Conservation (phyloP, 2,797 vertebrate species). For the Poecilia gillii region DNA sequence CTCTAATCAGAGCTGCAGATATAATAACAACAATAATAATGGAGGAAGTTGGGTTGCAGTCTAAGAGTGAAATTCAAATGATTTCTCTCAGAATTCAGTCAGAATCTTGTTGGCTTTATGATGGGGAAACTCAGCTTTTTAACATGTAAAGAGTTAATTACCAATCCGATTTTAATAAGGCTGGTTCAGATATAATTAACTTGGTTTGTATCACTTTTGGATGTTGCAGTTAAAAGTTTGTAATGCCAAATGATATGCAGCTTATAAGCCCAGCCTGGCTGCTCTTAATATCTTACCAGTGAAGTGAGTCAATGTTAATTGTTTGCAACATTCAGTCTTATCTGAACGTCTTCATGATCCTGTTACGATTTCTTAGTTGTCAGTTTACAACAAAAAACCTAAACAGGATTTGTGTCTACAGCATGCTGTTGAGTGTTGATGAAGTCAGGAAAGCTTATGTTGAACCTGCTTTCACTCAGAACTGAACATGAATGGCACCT, state of each 20-base stretch:
- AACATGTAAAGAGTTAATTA: neutral
- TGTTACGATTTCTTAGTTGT: neutral
- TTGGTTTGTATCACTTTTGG: neutral
- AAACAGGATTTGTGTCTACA: neutral
- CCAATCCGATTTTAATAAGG: neutral
- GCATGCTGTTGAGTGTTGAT: neutral
- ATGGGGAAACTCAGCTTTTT: neutral
- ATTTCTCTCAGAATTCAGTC: neutral
- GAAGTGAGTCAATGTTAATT: neutral
- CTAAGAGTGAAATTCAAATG: too few relatives aligned
- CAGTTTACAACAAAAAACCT: neutral
- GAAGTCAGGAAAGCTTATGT: neutral
- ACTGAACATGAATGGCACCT: neutral
- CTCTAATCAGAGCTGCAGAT: too few relatives aligned
- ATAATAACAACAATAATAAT: too few relatives aligned
- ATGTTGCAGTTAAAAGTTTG: neutral
- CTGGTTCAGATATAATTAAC: neutral
- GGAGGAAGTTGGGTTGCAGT: too few relatives aligned
- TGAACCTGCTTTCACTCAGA: neutral
- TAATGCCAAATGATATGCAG: neutral
- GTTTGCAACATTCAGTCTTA: neutral
- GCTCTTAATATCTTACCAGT: neutral
- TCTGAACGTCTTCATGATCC: neutral
- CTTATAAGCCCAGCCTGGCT: neutral
- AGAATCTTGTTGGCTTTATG: neutral